Evolutionary conservation across 2,888 invertebrate genomes (phyloP).

Genomic region (Syrista parreyssii): DNA sequence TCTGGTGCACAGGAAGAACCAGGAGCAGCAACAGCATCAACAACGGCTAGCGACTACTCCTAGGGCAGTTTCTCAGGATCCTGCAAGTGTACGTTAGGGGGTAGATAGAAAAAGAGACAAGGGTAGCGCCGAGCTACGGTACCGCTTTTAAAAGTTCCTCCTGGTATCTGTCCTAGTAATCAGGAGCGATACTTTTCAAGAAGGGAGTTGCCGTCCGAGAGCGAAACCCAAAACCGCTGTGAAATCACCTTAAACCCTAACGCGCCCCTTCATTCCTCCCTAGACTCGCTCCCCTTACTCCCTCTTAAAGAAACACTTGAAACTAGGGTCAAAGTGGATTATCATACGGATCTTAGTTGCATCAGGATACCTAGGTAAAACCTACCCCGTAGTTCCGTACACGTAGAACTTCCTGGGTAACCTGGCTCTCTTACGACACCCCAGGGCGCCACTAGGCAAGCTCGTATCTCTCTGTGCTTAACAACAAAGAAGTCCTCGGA

Average conservation of each 20-base stretch:
- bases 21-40: no score
- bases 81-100: no score
- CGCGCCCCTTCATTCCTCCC: background rate
- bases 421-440: background rate
- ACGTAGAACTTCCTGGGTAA: background rate
- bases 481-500: constrained; percentile 13
- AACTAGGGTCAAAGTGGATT: background rate
- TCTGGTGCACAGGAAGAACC: no score
- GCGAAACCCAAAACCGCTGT: no score
- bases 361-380: background rate
- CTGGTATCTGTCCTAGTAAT: no score
- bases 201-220: no score
- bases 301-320: background rate
- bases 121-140: no score
- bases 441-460: background rate
- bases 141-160: no score
- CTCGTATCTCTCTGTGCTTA: constrained; percentile 1
- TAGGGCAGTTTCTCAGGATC: no score
- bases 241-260: background rate
- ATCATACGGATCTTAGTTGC: constrained; percentile 2
- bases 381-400: background rate
- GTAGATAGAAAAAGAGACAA: no score
- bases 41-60: no score
- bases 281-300: background rate
- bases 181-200: no score